Conservation (phyloP, 2,113 vertebrate genomes). For the Campylorhamphus procurvoides region DNA sequence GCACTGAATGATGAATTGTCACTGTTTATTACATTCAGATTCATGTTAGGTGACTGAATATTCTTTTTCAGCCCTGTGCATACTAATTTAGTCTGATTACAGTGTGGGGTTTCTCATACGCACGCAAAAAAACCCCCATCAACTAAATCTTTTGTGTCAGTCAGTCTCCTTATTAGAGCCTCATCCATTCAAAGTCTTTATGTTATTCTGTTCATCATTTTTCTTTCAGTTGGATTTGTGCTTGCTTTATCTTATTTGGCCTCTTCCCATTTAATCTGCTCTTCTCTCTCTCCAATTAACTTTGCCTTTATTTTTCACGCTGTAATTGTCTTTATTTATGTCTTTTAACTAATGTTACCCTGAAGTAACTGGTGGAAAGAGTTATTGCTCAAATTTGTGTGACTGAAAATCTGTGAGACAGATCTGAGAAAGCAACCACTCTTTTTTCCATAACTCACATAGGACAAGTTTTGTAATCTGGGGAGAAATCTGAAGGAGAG, state of each 20-base stretch:
- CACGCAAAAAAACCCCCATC: not conserved
- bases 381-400: not conserved
- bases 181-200: not conserved
- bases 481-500: not conserved
- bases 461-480: not conserved
- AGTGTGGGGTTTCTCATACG: slow-evolving; percentile 40
- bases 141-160: slow-evolving; percentile 2
- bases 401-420: not conserved
- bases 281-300: slow-evolving; percentile 15
- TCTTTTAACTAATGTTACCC: not conserved
- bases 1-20: slow-evolving; percentile 36
- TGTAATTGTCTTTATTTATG: not conserved
- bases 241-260: not conserved
- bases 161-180: slow-evolving; percentile 1
- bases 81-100: slow-evolving; percentile 47
- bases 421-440: not conserved
- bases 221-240: slow-evolving; percentile 1
- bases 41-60: slow-evolving; percentile 53
- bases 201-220: not conserved
- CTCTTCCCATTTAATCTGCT: slow-evolving; percentile 1
- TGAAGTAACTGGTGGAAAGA: not conserved
- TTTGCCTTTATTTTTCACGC: slow-evolving; percentile 12
- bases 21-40: slow-evolving; percentile 52
- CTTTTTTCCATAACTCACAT: not conserved
- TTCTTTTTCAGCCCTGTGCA: slow-evolving; percentile 32